These are phyloP conservation scores for Eulemur mongoz DNA, from an alignment of 2,797 vertebrate species.

Conservation along the genomic window DNA sequence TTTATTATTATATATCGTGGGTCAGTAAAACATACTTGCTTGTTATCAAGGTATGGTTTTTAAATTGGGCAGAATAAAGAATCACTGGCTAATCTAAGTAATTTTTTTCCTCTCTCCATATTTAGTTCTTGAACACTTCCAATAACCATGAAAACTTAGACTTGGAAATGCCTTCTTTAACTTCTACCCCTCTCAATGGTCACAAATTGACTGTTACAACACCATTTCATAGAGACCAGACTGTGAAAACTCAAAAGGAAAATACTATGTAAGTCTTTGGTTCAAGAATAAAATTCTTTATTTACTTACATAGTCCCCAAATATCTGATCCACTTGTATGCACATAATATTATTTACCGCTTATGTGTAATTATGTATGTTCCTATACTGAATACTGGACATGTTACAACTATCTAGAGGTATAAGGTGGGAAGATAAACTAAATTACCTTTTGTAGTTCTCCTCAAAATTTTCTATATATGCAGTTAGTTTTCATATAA, in stretches of 20 bases:
- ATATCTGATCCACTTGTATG: neutral
- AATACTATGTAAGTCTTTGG: constrained; percentile 91
- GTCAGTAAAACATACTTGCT: constrained; percentile 63
- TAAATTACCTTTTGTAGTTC: neutral
- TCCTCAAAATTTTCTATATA: neutral
- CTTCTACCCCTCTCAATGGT: constrained; percentile 89
- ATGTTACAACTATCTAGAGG: neutral
- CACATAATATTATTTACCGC: neutral
- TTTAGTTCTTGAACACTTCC: constrained; percentile 95
- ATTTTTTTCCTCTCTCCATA: constrained; percentile 66
- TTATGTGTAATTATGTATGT: neutral
- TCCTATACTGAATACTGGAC: neutral
- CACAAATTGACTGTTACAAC: constrained; percentile 89
- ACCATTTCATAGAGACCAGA: constrained; percentile 89
- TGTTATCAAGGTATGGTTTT: constrained; percentile 40
- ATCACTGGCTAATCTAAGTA: constrained; percentile 27
- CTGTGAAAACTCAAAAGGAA: constrained; percentile 92
- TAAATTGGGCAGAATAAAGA: constrained; percentile 21
- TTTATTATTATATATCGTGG: neutral
- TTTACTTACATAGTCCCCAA: neutral
- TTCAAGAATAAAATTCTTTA: neutral
- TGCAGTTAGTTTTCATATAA: neutral
- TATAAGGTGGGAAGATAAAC: neutral
- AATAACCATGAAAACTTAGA: constrained; percentile 91
- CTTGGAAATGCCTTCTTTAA: constrained; percentile 89